phyloP scores from a whole-genome alignment of 2,888 invertebrate species.

The Dioctria linearis region DNA sequence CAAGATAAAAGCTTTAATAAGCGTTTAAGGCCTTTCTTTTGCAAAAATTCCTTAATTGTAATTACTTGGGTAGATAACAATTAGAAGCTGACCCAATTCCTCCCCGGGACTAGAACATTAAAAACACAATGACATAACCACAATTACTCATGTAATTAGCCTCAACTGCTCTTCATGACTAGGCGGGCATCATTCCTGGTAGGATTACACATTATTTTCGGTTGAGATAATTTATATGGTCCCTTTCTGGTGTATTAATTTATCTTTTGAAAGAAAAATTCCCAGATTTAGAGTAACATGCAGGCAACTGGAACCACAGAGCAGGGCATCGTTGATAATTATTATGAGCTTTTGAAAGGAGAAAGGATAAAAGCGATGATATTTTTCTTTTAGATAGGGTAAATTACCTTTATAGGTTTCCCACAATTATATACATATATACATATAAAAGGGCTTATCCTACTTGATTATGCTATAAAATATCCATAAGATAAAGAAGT shows the following conservation, averaged over 20 bases:
- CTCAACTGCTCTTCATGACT: constrained; percentile 25
- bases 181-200: not conserved
- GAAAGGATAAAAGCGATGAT: too few species aligned
- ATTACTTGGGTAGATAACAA: constrained; percentile 27
- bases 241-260: not conserved
- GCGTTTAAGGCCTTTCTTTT: constrained; percentile 4
- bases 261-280: too few species aligned
- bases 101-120: constrained; percentile 1
- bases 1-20: not conserved
- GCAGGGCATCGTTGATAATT: too few species aligned
- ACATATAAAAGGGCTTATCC: too few species aligned
- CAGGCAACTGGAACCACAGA: too few species aligned
- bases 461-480: too few species aligned
- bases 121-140: constrained; percentile 34
- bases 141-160: constrained; percentile 42
- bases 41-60: constrained; percentile 35
- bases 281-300: too few species aligned
- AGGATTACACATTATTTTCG: constrained; percentile 11
- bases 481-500: too few species aligned
- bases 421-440: too few species aligned
- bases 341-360: too few species aligned
- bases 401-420: too few species aligned
- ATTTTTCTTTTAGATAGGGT: too few species aligned
- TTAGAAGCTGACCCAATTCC: constrained; percentile 26
- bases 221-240: constrained; percentile 38